Evolutionary conservation across 64 coral and sea anemone genomes (phyloP).

Genomic region (Cladopsammia gracilis): DNA sequence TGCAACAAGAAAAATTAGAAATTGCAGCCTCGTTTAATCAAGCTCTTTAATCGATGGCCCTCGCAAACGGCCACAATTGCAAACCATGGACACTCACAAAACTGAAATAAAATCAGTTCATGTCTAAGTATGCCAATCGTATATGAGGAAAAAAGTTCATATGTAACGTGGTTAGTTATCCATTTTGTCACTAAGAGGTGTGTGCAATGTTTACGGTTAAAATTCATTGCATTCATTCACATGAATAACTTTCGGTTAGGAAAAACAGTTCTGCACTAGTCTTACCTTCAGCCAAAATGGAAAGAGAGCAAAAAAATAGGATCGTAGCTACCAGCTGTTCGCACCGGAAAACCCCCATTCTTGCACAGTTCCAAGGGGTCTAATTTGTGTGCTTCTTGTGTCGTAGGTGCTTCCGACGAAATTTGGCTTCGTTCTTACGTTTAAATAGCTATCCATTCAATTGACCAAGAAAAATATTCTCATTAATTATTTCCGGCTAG

Average conservation of each 20-base stretch:
- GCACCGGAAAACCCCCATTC: not conserved
- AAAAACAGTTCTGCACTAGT: not conserved
- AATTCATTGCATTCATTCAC: too few species aligned
- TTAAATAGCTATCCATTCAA: not conserved
- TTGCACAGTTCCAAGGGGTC: not conserved
- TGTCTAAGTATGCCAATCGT: too few species aligned
- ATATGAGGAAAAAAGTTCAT: too few species aligned
- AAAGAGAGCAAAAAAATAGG: not conserved
- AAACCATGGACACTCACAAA: too few species aligned
- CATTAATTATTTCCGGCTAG: not conserved
- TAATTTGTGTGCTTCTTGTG: not conserved
- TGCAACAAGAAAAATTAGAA: too few species aligned
- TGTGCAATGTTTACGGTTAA: not conserved
- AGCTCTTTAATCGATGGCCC: too few species aligned
- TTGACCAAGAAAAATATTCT: not conserved
- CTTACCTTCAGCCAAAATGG: slow-evolving; percentile 16
- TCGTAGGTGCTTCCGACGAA: not conserved
- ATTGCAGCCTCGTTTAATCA: too few species aligned
- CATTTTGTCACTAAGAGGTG: too few species aligned
- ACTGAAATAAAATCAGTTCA: too few species aligned
- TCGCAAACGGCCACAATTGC: too few species aligned
- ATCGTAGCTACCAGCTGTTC: not conserved
- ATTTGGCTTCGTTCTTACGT: not conserved
- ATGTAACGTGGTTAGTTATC: not conserved
- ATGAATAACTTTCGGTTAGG: not conserved